These are phyloP conservation scores for Myotis findleyi DNA, from an alignment of 2,797 vertebrate species.

Conservation along the genomic window DNA sequence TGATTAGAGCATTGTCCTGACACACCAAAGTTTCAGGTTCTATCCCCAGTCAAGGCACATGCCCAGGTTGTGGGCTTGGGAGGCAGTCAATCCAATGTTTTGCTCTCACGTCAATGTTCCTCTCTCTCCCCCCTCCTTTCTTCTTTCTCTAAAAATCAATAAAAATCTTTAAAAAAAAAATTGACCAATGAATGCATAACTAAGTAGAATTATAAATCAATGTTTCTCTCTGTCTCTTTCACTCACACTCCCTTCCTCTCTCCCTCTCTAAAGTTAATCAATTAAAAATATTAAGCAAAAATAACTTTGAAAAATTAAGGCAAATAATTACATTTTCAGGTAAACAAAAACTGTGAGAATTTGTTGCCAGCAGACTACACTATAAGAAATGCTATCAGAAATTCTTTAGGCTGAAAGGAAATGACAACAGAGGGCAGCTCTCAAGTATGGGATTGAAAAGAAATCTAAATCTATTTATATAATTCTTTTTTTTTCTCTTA, in stretches of 20 bases:
- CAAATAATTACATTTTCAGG: neutral
- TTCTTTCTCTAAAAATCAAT: neutral
- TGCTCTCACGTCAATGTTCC: neutral
- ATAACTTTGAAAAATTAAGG: constrained; percentile 19
- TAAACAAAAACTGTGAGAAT: neutral
- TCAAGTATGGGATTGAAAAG: neutral
- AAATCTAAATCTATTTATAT: neutral
- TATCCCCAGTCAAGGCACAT: neutral
- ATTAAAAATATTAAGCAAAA: neutral
- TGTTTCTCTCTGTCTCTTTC: neutral
- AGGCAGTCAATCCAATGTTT: neutral
- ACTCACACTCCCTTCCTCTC: neutral
- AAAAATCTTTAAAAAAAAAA: neutral
- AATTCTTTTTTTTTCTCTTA: neutral
- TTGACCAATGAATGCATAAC: neutral
- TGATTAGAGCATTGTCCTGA: neutral
- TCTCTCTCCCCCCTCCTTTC: neutral
- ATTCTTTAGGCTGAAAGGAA: neutral
- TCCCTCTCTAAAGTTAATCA: neutral
- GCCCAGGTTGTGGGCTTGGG: neutral
- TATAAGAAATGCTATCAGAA: neutral
- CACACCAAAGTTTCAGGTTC: neutral
- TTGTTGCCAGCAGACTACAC: neutral
- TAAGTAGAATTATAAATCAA: neutral
- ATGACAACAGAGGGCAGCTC: neutral